phyloP scores from a whole-genome alignment of 2,113 vertebrate species.

The Epinephelus fuscoguttatus region DNA sequence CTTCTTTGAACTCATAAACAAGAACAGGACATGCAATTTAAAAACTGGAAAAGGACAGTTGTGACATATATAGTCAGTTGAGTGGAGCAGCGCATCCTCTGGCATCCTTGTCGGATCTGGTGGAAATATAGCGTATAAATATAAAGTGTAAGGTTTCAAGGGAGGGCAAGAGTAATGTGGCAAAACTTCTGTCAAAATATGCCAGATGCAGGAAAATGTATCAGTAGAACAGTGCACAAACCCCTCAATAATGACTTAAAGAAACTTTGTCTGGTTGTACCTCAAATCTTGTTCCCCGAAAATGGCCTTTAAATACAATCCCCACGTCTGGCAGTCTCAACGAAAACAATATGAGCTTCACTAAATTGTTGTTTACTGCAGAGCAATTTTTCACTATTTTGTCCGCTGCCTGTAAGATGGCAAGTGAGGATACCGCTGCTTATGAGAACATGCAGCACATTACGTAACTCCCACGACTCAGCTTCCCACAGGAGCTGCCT shows the following conservation, averaged over 20 bases:
- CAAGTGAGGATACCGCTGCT: conserved; percentile 6
- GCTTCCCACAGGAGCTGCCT: conserved; percentile 4
- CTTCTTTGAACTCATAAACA: no score
- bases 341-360: neutral
- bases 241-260: neutral
- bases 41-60: no score
- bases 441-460: conserved; percentile 1
- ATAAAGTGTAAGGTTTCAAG: no score
- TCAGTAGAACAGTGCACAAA: neutral
- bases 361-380: neutral
- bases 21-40: no score
- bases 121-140: no score
- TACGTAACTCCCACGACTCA: neutral
- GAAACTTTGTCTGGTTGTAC: neutral
- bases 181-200: neutral
- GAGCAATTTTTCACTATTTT: neutral
- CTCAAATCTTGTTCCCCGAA: neutral
- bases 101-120: no score
- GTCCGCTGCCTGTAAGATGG: neutral
- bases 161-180: neutral
- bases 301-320: neutral
- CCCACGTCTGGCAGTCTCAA: neutral
- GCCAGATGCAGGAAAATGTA: neutral
- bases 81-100: no score
- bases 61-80: no score